These are phyloP conservation scores for Bibio marci DNA, from an alignment of 2,888 invertebrate species.

Conservation along the genomic window DNA sequence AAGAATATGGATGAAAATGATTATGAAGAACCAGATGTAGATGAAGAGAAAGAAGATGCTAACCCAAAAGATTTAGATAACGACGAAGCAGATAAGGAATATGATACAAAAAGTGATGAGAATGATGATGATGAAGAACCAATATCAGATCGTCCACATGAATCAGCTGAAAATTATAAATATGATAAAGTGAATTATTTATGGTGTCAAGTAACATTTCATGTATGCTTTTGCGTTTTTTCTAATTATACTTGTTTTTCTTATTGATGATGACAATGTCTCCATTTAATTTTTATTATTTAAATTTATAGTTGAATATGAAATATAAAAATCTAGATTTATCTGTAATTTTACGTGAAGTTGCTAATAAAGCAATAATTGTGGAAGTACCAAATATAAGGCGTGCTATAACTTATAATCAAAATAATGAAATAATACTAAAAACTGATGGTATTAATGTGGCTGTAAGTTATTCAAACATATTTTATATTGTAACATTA, in stretches of 20 bases:
- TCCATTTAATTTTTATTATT: too few species aligned
- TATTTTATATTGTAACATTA: background rate
- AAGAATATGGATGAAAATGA: slow-evolving; percentile 43
- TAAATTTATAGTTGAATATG: slow-evolving; percentile 40
- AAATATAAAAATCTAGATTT: slow-evolving; percentile 53
- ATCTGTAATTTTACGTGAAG: slow-evolving; percentile 50
- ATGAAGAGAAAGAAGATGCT: slow-evolving; percentile 33
- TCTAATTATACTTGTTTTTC: too few species aligned
- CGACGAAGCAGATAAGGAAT: slow-evolving; percentile 12
- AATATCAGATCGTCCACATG: slow-evolving; percentile 14
- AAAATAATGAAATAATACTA: slow-evolving; percentile 44
- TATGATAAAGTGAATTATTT: slow-evolving; percentile 58
- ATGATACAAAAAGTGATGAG: slow-evolving; percentile 9
- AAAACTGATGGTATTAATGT: slow-evolving; percentile 96
- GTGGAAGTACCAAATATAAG: slow-evolving; percentile 67
- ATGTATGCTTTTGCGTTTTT: slow-evolving; percentile 37
- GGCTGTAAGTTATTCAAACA: slow-evolving; percentile 35
- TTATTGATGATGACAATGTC: too few species aligned
- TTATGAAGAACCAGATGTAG: slow-evolving; percentile 47
- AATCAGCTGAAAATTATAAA: slow-evolving; percentile 37
- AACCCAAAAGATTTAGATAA: slow-evolving; percentile 17
- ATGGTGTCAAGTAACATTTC: slow-evolving; percentile 75
- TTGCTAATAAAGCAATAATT: slow-evolving; percentile 54
- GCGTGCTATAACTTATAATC: slow-evolving; percentile 64
- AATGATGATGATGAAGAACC: slow-evolving; percentile 20